A percentile compares a stretch with the other conserved stretches of the same genome.
Conservation (phyloP, 2,113 vertebrate genomes). For the Tachysurus fulvidraco region DNA sequence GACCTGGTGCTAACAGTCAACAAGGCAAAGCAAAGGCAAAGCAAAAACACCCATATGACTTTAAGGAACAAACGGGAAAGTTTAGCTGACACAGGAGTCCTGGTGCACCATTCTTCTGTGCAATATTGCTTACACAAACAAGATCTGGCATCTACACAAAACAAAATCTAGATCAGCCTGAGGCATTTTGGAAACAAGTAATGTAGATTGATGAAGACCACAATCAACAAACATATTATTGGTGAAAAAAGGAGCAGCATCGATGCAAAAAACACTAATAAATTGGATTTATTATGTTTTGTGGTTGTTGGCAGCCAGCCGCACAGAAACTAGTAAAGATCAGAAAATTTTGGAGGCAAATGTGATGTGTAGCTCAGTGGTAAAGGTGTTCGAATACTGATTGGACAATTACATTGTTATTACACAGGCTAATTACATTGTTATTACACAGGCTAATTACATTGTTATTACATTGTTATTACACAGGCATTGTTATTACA, state of each 20-base stretch:
- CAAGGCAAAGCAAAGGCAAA: background rate
- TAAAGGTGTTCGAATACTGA: too few relatives aligned
- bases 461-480: too few relatives aligned
- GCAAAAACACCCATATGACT: background rate
- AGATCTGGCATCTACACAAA: background rate
- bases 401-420: too few relatives aligned
- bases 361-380: too few relatives aligned
- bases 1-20: background rate
- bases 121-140: too few relatives aligned
- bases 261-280: background rate
- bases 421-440: too few relatives aligned
- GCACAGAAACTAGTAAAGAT: background rate
- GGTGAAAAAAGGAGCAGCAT: background rate
- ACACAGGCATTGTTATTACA: too few relatives aligned
- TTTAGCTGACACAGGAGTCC: background rate
- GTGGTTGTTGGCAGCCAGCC: background rate
- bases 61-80: background rate
- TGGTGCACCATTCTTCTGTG: too few relatives aligned
- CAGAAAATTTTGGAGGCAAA: too few relatives aligned
- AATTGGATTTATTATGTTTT: background rate
- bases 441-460: too few relatives aligned
- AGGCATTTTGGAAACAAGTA: background rate
- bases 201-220: background rate
- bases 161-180: background rate
- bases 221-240: background rate